Conservation (phyloP, 2,797 vertebrate genomes). For the Ptychobarbus kaznakovi region DNA sequence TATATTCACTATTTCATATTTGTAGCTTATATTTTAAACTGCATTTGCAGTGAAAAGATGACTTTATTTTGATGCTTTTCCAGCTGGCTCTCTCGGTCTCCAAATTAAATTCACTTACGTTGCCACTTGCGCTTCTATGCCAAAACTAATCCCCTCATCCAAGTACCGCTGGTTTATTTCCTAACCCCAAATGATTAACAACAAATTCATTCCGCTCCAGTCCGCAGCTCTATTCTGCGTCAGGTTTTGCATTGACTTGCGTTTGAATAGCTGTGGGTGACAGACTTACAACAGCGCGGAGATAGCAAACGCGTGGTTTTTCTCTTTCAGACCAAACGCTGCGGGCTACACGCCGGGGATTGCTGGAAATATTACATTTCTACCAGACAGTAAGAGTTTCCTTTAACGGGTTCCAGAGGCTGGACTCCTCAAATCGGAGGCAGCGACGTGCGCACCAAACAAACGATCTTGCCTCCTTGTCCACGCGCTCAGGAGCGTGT, state of each 20-base stretch:
- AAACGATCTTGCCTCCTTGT: conserved; percentile 62
- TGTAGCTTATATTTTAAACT: background rate
- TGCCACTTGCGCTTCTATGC: background rate
- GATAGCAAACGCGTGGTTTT: conserved; percentile 65
- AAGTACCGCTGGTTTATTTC: conserved; percentile 58
- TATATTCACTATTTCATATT: background rate
- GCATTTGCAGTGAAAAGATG: background rate
- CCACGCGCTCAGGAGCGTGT: conserved; percentile 61
- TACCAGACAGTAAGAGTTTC: conserved; percentile 69
- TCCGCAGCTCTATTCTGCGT: conserved; percentile 75
- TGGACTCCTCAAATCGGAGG: conserved; percentile 56
- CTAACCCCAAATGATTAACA: conserved; percentile 52
- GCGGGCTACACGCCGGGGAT: conserved; percentile 48
- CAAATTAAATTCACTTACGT: background rate
- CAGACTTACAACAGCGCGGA: conserved; percentile 73
- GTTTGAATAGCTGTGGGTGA: conserved; percentile 70
- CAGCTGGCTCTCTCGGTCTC: background rate
- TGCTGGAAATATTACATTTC: conserved; percentile 55
- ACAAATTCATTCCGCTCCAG: conserved; percentile 78
- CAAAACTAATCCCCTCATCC: conserved; percentile 2
- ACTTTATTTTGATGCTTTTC: background rate
- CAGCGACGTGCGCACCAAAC: conserved; percentile 54
- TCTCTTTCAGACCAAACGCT: conserved; percentile 62
- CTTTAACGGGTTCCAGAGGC: conserved; percentile 56
- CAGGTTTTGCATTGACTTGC: conserved; percentile 76